Conservation (phyloP, 2,888 invertebrate genomes). For the Synergus itoensis region DNA sequence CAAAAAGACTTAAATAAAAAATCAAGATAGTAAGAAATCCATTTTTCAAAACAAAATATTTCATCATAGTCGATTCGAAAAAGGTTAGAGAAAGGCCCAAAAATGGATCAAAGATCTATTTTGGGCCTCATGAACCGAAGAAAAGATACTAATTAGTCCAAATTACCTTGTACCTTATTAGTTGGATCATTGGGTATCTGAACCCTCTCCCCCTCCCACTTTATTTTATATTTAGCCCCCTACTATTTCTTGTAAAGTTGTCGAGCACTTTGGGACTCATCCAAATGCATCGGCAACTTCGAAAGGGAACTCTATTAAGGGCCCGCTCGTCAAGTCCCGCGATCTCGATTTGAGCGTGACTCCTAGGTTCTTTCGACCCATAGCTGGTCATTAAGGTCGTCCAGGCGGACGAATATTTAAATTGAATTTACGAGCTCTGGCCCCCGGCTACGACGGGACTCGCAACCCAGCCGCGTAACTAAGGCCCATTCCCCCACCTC, state of each 20-base stretch:
- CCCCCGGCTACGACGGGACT: slow-evolving; percentile 60
- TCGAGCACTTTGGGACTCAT: slow-evolving; percentile 29
- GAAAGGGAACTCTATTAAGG: slow-evolving; percentile 32
- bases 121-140: background rate
- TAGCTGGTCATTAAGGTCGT: slow-evolving; percentile 74
- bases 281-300: slow-evolving; percentile 28
- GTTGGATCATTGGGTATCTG: background rate
- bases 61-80: background rate
- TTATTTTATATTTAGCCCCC: background rate
- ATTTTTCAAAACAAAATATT: too few species aligned
- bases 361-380: slow-evolving; percentile 53
- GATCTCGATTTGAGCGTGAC: slow-evolving; percentile 52
- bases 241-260: slow-evolving; percentile 1
- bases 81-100: background rate
- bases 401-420: slow-evolving; percentile 69
- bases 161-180: background rate
- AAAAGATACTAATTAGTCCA: background rate
- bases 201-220: background rate
- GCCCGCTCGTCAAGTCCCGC: slow-evolving; percentile 26
- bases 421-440: slow-evolving; percentile 74
- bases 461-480: slow-evolving; percentile 4
- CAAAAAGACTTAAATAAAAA: too few species aligned
- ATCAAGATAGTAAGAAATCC: too few species aligned
- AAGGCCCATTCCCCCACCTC: slow-evolving; percentile 22
- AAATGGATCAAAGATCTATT: background rate